Evolutionary conservation across 2,797 vertebrate genomes (phyloP), one percentile per base, ranked within the genome.

Genomic region (Typhlichthys subterraneus): DNA sequence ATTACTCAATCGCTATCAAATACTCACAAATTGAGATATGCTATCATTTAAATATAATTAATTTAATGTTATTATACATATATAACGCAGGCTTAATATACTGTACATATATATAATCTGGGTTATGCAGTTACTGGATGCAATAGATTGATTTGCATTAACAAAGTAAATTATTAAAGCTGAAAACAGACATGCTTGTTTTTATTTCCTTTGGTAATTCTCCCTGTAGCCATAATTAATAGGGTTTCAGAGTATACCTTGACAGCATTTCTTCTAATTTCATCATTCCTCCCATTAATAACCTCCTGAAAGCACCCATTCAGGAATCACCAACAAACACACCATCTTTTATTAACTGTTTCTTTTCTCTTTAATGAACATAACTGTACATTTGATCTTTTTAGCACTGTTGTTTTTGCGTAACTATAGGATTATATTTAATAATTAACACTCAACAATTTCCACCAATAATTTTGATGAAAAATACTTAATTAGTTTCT

Each of bases 381-480:
- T 33, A 46, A 19, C 53, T 58, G 67, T 54, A 53, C 53, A 33
- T 53, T 29, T 46, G 55, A 60, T 54, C 68, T 73, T 12, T 51
- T 59, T 49, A 64, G 29, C 69, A 58, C 45, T 55, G 61, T 79
- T 71, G 45, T 63, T 57, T 69, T 80, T 31, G 17, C 59, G 45
- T 61, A 65, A 70, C 69, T 73, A 64, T 38, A 60, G 46, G 33
- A 59, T 70, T 69, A 71, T 65, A 80, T 83, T 81, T 82, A 84
- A 86, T 85, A 84, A 86, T 85, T 75, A 70, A 59, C 57, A 63
- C 69, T 65, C 66, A 66, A 79, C 31, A 73, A 80, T 70, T 63
- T 79, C 62, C 60, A 55, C 70, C 81, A 80, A 83, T 62, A 31
- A 67, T 83, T 76, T 69, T 73, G 65, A 72, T 31, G 58, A 56